Percentiles rank a stretch among this genome's conserved stretches.
These are phyloP conservation scores for Autographa pulchrina DNA, from an alignment of 2,888 invertebrate genomes.

Conservation along the genomic window DNA sequence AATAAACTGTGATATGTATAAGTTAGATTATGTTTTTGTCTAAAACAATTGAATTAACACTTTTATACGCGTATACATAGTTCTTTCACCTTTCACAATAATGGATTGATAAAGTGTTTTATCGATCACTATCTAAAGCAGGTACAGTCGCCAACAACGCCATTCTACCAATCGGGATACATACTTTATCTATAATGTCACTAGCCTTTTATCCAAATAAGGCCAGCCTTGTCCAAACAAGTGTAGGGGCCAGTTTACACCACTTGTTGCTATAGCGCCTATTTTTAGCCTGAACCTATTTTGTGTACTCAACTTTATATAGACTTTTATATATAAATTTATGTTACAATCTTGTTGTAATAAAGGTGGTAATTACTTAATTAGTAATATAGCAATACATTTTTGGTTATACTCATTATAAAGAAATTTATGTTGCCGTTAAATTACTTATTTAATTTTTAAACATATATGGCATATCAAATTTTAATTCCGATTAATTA, in stretches of 20 bases:
- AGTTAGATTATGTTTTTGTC: neutral
- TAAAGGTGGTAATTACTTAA: conserved; percentile 35
- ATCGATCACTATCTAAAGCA: conserved; percentile 3
- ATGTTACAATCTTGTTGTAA: conserved; percentile 33
- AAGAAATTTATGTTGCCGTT: neutral
- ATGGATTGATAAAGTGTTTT: neutral
- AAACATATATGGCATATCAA: too few relatives aligned
- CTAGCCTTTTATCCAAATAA: conserved; percentile 52
- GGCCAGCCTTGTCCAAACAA: conserved; percentile 58
- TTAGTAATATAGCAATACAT: conserved; percentile 14
- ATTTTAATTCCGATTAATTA: too few relatives aligned
- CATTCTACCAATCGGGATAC: conserved; percentile 20
- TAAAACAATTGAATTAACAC: neutral
- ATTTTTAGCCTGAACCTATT: conserved; percentile 64
- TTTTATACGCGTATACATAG: neutral
- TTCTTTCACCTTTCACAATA: neutral
- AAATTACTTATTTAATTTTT: neutral
- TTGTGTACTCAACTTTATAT: conserved; percentile 49
- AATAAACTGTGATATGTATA: too few relatives aligned
- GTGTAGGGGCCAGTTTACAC: conserved; percentile 58
- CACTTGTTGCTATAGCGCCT: conserved; percentile 71
- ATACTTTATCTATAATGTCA: conserved; percentile 38
- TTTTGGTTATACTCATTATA: neutral
- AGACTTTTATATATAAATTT: conserved; percentile 35
- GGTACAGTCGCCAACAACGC: conserved; percentile 42